Base-by-base conservation (phyloP, 1,140 invertebrate genomes). In the Saxidomus purpurata region DNA sequence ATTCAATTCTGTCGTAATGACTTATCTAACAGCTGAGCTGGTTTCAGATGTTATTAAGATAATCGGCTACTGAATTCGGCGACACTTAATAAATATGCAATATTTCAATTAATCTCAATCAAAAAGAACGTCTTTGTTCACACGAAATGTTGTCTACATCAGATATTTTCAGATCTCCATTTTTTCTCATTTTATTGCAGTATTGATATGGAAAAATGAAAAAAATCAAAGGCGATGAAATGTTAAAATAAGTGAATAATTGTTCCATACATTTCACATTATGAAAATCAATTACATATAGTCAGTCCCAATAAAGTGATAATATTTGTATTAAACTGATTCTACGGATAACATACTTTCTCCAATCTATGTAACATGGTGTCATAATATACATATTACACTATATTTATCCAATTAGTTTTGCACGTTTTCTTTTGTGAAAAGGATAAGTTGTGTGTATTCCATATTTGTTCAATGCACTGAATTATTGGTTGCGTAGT, bases 91-190 rank as follows among this genome's bases (percentile, higher is more conserved):
- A 40, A 43, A 43, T 34, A 19, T 43, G 80, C 80, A 82, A 63
- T 82, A 47, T 82, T 82, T 82, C 76, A 55, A 79, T 79, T 79
- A 79, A 55, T 82, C 67, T 67, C 49, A 79, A 55, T 79, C 28
- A 79, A 55, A 52, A 49, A 49, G 49, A 52, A 31, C 4, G n/a
- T 59, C 76, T 59, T 59, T 59, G 22, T 79, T 4, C 34, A 55
- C 25, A 55, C 49, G 4, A 34, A 52, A 34, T 28, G 43, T 59
- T 52, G 76, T 79, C 76, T 79, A 36, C 49, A 79, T 79, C 76
- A 55, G 76, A 79, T 79, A 79, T 34, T 17, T 49, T 52, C 40
- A n/a, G 6, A 28, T 31, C 34, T 6, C 49, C 31, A 31, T 8
- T 52, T 36, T 19, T 79, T 36, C 43, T 52, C 76, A 31, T 52